Conservation (phyloP, 2,113 vertebrate species). For the Rhea americana region DNA sequence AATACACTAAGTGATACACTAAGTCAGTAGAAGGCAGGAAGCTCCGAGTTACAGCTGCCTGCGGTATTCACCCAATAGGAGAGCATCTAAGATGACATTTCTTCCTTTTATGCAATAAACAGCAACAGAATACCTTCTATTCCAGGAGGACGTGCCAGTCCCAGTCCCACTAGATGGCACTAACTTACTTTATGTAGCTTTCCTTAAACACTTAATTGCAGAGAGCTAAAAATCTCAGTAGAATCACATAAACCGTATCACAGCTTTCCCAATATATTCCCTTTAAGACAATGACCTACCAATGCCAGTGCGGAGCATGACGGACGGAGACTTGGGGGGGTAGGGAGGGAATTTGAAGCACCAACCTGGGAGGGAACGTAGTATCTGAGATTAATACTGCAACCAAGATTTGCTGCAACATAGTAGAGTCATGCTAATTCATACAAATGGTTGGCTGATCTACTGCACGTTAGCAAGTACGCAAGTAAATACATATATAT, state of each 20-base stretch:
- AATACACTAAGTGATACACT: neutral
- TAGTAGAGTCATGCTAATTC: slow-evolving; percentile 57
- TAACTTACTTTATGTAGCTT: slow-evolving; percentile 21
- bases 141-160: slow-evolving; percentile 32
- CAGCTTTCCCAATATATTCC: slow-evolving; percentile 55
- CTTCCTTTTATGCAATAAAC: slow-evolving; percentile 72
- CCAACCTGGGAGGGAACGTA: slow-evolving; percentile 67
- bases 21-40: slow-evolving; percentile 41
- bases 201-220: slow-evolving; percentile 29
- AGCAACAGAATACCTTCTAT: slow-evolving; percentile 55
- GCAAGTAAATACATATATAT: slow-evolving; percentile 19
- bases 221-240: slow-evolving; percentile 31
- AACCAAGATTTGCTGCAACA: slow-evolving; percentile 54
- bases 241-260: slow-evolving; percentile 51
- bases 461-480: slow-evolving; percentile 20
- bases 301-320: slow-evolving; percentile 64
- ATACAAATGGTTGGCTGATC: slow-evolving; percentile 27
- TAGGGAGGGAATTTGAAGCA: slow-evolving; percentile 68
- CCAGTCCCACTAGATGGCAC: slow-evolving; percentile 76
- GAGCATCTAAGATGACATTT: slow-evolving; percentile 63
- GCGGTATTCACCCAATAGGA: slow-evolving; percentile 44
- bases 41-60: slow-evolving; percentile 32
- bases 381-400: slow-evolving; percentile 68
- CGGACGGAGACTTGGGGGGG: slow-evolving; percentile 64
- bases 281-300: slow-evolving; percentile 55